phyloP scores from a whole-genome alignment of 1,140 invertebrate genomes.

The Drosophila nasuta region DNA sequence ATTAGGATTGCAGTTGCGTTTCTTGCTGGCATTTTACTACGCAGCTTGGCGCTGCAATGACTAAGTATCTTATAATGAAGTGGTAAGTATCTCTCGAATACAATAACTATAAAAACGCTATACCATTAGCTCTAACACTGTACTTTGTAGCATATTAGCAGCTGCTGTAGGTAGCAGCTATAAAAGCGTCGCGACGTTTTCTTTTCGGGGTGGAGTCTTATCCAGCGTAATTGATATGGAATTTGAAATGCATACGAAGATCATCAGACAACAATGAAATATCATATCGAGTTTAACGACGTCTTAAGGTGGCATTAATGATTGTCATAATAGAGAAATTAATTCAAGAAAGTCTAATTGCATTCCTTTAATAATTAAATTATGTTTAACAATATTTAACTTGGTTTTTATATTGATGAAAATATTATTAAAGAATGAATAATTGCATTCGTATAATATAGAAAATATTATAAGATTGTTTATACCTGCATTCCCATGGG shows the following conservation, averaged over 20 bases:
- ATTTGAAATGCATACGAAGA: constrained; percentile 8
- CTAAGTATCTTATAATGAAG: constrained; percentile 79
- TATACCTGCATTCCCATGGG: too few relatives aligned
- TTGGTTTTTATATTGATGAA: too few relatives aligned
- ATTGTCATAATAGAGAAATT: background rate
- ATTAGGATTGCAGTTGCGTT: constrained; percentile 31
- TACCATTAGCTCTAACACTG: background rate
- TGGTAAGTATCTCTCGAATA: constrained; percentile 50
- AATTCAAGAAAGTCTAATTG: background rate
- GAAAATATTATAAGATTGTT: too few relatives aligned
- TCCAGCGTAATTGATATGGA: constrained; percentile 22
- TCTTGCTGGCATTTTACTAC: constrained; percentile 30
- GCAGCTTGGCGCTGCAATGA: constrained; percentile 57
- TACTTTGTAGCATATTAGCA: background rate
- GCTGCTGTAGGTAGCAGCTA: constrained; percentile 5
- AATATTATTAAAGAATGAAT: too few relatives aligned
- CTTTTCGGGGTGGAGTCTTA: background rate
- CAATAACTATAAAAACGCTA: constrained; percentile 13
- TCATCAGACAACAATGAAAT: constrained; percentile 4
- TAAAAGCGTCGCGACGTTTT: constrained; percentile 1
- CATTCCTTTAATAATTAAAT: too few relatives aligned
- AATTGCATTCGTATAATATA: too few relatives aligned
- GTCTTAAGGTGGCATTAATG: background rate
- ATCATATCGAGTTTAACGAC: background rate
- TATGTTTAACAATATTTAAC: too few relatives aligned